Base-by-base conservation (phyloP, 2,797 vertebrate genomes). In the Merluccius polli region DNA sequence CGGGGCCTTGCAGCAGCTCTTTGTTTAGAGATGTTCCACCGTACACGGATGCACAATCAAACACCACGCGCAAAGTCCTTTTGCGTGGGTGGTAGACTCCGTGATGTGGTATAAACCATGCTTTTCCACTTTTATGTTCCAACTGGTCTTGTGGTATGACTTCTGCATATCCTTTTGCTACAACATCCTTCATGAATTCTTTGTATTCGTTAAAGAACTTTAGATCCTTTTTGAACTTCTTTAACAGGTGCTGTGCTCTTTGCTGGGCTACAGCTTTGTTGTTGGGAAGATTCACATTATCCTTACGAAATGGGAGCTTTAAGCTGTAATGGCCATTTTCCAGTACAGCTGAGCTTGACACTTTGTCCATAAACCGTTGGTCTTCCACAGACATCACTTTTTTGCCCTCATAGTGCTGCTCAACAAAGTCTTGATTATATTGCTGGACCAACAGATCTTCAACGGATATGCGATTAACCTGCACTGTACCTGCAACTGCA, bases 1-100 rank as follows among this genome's bases (percentile, higher is more conserved):
- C n/a, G 2, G 65, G 65, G 2, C 72, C 76, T 38, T 73, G 72
- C 8, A 78, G 41, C 16, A 78, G 72, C 13, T 69, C 59, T 30
- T 78, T 24, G 65, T 70, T 78, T 11, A 78, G 32, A 16, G 72
- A 78, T 0, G 21, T 74, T 73, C 52, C 36, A n/a, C 30, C 52
- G 68, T 21, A 71, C 9, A 8, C 15, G 15, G 72, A 29, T 18
- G 30, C n/a, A 36, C 73, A 74, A 30, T 72, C 65, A 65, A 74
- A 74, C 29, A 31, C 65, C 3, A 70, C 41, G 32, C 29, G 1
- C 27, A 73, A 10, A 16, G 38, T 79, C 32, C 21, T 33, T 27
- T 79, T 79, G 6, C 21, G 3, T 24, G 32, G 73, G 44, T 75
- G 78, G 27, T 73, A 72, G 6, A 79, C 71, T 15, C 74, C 52